These are phyloP conservation scores for Neogobius melanostomus DNA, from an alignment of 2,113 vertebrate genomes.

Conservation along the genomic window DNA sequence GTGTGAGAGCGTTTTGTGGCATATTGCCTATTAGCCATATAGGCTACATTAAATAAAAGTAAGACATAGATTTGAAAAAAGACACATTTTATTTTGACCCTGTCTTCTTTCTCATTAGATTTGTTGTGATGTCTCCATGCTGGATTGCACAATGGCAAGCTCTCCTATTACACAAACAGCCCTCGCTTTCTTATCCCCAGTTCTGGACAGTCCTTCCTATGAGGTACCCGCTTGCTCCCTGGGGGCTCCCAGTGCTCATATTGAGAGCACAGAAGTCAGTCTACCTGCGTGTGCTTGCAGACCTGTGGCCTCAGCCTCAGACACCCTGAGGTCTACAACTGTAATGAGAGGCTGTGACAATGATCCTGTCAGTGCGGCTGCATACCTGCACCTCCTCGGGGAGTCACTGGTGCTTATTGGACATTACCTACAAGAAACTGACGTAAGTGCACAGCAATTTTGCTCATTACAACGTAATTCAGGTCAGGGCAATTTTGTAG, in stretches of 20 bases:
- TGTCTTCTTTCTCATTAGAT: constrained; percentile 15
- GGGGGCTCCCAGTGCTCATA: background rate
- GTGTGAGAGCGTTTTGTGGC: no score
- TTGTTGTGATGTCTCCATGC: constrained; percentile 8
- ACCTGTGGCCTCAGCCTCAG: constrained; percentile 17
- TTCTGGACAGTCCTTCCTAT: background rate
- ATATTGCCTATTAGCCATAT: no score
- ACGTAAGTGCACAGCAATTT: constrained; percentile 74
- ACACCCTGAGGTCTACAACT: constrained; percentile 69
- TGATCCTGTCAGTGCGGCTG: constrained; percentile 88
- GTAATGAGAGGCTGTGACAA: constrained; percentile 70
- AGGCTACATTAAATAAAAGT: no score
- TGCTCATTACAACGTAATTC: background rate
- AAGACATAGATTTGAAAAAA: no score
- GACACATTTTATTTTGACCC: no score
- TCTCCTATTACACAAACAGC: background rate
- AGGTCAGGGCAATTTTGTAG: background rate
- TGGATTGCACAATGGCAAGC: constrained; percentile 2
- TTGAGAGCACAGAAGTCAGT: background rate
- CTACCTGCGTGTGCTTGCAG: constrained; percentile 14
- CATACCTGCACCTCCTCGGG: constrained; percentile 92
- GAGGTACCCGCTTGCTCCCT: background rate
- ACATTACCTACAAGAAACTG: constrained; percentile 88
- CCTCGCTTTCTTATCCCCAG: background rate
- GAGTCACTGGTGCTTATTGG: constrained; percentile 95